phyloP scores from a whole-genome alignment of 2,113 vertebrate genomes.

The Dermatemys mawii region DNA sequence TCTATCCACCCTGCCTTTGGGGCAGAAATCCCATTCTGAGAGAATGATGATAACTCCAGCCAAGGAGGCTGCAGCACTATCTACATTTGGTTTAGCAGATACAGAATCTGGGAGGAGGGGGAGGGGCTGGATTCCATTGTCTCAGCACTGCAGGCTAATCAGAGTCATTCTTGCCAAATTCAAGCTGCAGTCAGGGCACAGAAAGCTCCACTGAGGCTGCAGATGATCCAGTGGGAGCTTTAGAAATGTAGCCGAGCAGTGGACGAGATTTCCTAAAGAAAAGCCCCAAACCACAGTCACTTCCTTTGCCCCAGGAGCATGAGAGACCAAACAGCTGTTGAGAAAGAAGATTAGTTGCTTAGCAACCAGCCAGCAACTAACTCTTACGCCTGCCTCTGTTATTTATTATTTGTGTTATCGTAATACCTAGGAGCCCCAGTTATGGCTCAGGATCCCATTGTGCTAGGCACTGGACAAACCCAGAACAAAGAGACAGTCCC shows the following conservation, averaged over 20 bases:
- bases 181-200: not conserved
- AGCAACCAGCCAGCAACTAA: not conserved
- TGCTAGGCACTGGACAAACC: not conserved
- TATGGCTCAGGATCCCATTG: not conserved
- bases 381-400: not conserved
- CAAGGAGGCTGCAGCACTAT: not conserved
- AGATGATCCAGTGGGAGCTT: not conserved
- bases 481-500: not conserved
- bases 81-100: not conserved
- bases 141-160: not conserved
- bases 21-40: not conserved
- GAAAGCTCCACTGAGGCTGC: not conserved
- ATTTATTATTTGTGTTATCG: not conserved
- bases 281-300: not conserved
- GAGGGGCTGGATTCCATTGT: not conserved
- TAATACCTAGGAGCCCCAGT: not conserved
- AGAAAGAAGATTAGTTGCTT: constrained; percentile 15
- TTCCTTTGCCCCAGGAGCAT: not conserved
- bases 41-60: not conserved
- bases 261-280: not conserved
- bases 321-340: constrained; percentile 10
- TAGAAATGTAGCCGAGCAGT: not conserved
- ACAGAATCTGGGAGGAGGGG: not conserved
- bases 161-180: not conserved
- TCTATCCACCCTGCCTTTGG: not conserved